phyloP scores from a whole-genome alignment of 2,888 invertebrate species.

The Lasius fuliginosus region DNA sequence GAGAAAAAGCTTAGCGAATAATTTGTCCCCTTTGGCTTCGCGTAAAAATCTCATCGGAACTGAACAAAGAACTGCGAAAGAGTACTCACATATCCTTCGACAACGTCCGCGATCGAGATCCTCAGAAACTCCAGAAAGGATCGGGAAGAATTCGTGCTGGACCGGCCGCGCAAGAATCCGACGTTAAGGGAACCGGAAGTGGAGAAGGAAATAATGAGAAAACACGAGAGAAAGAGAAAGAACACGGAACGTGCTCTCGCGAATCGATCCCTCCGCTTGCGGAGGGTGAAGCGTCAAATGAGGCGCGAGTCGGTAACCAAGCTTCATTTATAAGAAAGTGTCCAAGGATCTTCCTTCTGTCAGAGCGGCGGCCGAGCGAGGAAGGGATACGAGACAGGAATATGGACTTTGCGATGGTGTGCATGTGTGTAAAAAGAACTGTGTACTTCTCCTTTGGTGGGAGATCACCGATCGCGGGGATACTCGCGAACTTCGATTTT shows the following conservation, averaged over 20 bases:
- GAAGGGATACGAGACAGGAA: constrained; percentile 65
- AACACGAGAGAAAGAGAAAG: no score
- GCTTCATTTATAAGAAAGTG: constrained; percentile 85
- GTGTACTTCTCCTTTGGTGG: constrained; percentile 58
- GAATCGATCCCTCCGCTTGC: constrained; percentile 73
- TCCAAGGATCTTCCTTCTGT: constrained; percentile 82
- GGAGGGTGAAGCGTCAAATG: constrained; percentile 83
- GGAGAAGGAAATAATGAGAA: constrained; percentile 10
- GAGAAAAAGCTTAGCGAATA: neutral
- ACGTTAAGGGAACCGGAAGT: constrained; percentile 8
- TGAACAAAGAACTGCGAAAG: neutral
- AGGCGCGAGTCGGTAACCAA: constrained; percentile 75
- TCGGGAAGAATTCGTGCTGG: neutral
- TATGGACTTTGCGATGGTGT: constrained; percentile 29
- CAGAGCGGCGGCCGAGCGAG: constrained; percentile 66
- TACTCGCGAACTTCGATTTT: constrained; percentile 79
- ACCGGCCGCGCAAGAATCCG: neutral
- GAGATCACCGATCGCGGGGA: constrained; percentile 57
- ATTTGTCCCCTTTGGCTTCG: neutral
- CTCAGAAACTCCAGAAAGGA: neutral
- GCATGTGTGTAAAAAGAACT: constrained; percentile 12
- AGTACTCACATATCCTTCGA: constrained; percentile 59
- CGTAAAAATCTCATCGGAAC: neutral
- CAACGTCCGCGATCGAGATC: neutral
- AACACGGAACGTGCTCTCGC: constrained; percentile 20